Percentiles rank a stretch among this genome's conserved stretches.
Conservation (phyloP, 2,113 vertebrate genomes). For the Raphicerus campestris region DNA sequence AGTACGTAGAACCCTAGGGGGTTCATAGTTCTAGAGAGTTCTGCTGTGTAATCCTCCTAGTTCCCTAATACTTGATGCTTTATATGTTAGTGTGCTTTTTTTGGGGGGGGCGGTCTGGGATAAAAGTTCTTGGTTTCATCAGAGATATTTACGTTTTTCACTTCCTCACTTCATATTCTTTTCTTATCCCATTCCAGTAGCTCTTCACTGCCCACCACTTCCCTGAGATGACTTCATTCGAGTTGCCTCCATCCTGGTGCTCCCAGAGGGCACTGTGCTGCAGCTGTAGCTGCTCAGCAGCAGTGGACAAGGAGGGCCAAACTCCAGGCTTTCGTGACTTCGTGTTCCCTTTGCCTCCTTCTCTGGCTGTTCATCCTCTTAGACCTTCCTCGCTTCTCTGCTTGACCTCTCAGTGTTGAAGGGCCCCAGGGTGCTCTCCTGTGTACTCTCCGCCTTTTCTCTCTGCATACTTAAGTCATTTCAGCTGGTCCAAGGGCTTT, state of each 20-base stretch:
- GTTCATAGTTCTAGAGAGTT: neutral
- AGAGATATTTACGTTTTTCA: neutral
- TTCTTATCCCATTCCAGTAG: neutral
- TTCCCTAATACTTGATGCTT: neutral
- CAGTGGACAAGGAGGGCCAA: neutral
- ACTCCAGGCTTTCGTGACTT: neutral
- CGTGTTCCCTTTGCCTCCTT: neutral
- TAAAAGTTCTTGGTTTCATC: neutral
- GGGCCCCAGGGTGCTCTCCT: neutral
- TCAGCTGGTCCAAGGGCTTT: neutral
- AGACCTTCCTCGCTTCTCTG: neutral
- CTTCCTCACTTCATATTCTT: neutral
- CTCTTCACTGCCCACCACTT: neutral
- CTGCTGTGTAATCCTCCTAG: neutral
- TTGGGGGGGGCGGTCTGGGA: too few relatives aligned
- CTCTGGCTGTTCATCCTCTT: neutral
- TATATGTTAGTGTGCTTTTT: neutral
- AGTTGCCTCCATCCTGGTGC: neutral
- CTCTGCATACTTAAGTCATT: neutral
- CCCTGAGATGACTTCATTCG: neutral
- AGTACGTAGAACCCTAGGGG: neutral
- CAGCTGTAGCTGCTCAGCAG: neutral
- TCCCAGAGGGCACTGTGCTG: neutral
- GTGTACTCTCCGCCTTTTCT: neutral
- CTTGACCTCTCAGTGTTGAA: neutral